Conservation (phyloP, 1,140 invertebrate species). For the Neodiprion virginianus region DNA sequence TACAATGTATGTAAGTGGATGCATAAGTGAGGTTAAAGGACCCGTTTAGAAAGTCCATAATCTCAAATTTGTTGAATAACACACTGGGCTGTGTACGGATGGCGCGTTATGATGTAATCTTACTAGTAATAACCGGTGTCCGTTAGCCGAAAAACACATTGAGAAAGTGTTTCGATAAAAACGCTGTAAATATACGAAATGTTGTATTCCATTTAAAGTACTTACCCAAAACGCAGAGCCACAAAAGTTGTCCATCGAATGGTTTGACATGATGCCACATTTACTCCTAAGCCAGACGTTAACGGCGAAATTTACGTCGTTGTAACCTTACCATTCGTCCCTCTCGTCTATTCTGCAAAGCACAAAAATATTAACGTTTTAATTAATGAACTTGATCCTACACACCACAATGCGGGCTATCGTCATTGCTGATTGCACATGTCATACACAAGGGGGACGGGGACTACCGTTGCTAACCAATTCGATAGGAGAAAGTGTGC, state of each 20-base stretch:
- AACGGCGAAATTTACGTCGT: not conserved
- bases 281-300: not conserved
- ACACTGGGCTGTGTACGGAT: no score
- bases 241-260: conserved; percentile 67
- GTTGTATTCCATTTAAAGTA: conserved; percentile 35
- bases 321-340: not conserved
- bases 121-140: not conserved
- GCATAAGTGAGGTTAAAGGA: no score
- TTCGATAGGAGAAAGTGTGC: no score
- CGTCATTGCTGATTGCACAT: not conserved
- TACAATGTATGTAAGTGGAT: no score
- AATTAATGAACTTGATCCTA: not conserved
- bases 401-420: not conserved
- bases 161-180: not conserved
- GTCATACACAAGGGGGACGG: not conserved
- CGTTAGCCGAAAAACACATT: conserved; percentile 9
- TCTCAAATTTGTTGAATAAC: no score
- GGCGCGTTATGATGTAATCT: not conserved
- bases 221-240: conserved; percentile 71
- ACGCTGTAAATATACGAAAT: no score
- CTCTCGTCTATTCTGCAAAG: not conserved
- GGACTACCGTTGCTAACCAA: no score
- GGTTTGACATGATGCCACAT: conserved; percentile 10
- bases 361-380: not conserved
- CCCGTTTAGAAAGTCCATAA: no score